Evolutionary conservation across 1,140 invertebrate species (phyloP).

Genomic region (Dreissena rostriformis): DNA sequence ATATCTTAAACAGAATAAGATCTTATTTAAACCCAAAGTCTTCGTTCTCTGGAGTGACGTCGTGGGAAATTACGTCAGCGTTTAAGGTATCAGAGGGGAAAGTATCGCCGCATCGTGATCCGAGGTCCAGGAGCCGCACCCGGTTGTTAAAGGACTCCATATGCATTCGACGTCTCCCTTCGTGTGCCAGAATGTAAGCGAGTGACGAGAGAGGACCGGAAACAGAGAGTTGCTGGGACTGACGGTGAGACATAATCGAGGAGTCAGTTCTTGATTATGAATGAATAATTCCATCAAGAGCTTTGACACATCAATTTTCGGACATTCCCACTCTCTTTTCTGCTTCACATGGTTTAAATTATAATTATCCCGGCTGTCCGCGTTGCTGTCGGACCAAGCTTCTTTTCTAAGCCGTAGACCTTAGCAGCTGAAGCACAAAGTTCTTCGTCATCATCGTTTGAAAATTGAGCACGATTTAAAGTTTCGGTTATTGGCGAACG

Average conservation of each 20-base stretch:
- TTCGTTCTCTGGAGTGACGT: no score
- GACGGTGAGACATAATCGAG: not conserved
- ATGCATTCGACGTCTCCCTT: conserved; percentile 29
- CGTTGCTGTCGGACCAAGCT: no score
- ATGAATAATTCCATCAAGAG: not conserved
- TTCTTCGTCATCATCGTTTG: no score
- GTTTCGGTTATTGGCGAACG: no score
- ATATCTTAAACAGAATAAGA: no score
- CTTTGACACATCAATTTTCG: not conserved
- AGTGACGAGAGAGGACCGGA: conserved; percentile 48
- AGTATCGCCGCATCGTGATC: conserved; percentile 15
- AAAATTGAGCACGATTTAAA: no score
- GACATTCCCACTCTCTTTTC: not conserved
- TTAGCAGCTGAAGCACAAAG: no score
- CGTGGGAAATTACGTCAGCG: not conserved
- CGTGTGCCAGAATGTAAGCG: conserved; percentile 42
- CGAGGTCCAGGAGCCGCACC: conserved; percentile 37
- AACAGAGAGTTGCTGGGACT: conserved; percentile 43
- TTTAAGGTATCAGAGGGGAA: not conserved
- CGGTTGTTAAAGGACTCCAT: conserved; percentile 18
- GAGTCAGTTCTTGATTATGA: not conserved
- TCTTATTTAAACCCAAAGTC: no score
- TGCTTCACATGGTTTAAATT: not conserved
- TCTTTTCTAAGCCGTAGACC: no score
- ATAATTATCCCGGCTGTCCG: not conserved